Percentiles rank a stretch among this genome's conserved stretches.
These are phyloP conservation scores for Limnephilus auricula DNA, from an alignment of 2,888 invertebrate genomes.

Conservation along the genomic window DNA sequence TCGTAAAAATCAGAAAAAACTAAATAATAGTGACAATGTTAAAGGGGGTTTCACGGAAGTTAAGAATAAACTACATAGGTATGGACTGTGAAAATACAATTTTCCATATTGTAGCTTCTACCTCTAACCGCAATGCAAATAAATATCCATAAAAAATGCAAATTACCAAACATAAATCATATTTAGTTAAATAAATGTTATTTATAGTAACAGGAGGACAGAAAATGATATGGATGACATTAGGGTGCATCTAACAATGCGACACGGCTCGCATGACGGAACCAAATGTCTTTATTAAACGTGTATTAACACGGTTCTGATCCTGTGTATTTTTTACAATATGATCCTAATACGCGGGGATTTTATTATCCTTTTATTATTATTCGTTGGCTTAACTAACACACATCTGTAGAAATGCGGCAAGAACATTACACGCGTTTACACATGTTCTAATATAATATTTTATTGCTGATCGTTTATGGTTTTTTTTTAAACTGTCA, in stretches of 20 bases:
- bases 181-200: constrained; percentile 18
- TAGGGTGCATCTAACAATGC: constrained; percentile 51
- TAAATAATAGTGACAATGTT: no score
- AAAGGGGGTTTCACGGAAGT: background rate
- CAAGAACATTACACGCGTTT: constrained; percentile 10
- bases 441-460: constrained; percentile 18
- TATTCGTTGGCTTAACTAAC: constrained; percentile 42
- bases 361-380: constrained; percentile 45
- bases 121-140: background rate
- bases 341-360: constrained; percentile 53
- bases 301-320: constrained; percentile 55
- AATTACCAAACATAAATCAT: constrained; percentile 32
- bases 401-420: constrained; percentile 41
- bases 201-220: constrained; percentile 43
- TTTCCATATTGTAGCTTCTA: background rate
- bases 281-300: constrained; percentile 61
- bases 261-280: constrained; percentile 46
- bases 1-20: no score
- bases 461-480: constrained; percentile 25
- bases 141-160: constrained; percentile 31
- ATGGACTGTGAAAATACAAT: background rate
- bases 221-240: constrained; percentile 39
- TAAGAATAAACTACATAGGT: background rate
- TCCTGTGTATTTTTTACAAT: constrained; percentile 45
- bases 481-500: constrained; percentile 15